Base-by-base conservation (phyloP, 2,888 invertebrate genomes). In the Caenorhabditis sp. region DNA sequence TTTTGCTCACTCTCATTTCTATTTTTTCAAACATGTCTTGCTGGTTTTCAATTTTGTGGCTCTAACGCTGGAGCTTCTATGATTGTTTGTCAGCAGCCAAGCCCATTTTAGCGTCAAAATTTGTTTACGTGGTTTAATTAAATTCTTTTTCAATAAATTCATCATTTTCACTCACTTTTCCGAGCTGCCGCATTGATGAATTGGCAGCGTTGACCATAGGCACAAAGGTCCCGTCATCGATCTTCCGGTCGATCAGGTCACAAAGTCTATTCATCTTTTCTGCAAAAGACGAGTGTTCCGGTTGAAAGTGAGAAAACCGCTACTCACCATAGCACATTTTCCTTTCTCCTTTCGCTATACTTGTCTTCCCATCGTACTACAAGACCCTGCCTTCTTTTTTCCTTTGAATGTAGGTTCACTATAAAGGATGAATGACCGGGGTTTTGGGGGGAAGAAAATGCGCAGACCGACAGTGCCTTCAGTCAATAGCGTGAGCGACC, bases 301-400 rank as follows among this genome's bases (percentile, higher is more conserved):
- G n/a, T 12, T 26, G 41, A 64, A 54, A 56, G 47, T 24, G 49
- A 66, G 58, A 72, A 63, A 35, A 19, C 66, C 14, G 28, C 35
- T 19, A 81, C 80, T 75, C 64, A 81, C 80, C 74, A 47, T 70
- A 26, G 66, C 80, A 81, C 80, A 81, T 81, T 59, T 66, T 80
- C 68, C 28, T 16, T 51, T 41, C 63, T 64, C 47, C 22, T 28
- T 49, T n/a, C 22, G 54, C 44, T 79, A 70, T 41, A 58, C 70
- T 64, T 28, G 79, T 56, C 59, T 77, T 77, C 70, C 56, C 70
- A 79, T 79, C 70, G 79, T 64, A 70, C 56, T 79, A 69, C 70
- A 28, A 31, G 49, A 56, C 56, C 47, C 70, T 70, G 54, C 28
- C 51, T 64, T 47, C 26, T 24, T 24, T 8, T 51, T 64, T n/a